Evolutionary conservation across 1,140 invertebrate genomes (phyloP).

Genomic region (Drosophila tristis): DNA sequence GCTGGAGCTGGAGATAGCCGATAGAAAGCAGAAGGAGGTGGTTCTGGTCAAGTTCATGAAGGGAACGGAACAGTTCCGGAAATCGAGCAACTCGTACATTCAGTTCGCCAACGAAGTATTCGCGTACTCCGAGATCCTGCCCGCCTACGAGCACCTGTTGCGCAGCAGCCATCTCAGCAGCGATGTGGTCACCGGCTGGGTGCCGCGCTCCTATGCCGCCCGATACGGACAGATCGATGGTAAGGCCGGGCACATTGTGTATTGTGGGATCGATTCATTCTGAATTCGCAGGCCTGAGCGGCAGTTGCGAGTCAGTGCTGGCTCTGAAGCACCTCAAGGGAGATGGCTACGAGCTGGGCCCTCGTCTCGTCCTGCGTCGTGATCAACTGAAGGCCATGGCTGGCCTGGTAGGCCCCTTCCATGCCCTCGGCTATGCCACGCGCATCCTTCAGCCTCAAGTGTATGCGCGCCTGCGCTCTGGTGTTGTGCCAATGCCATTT

Average conservation of each 20-base stretch:
- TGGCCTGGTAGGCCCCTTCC: conserved; percentile 60
- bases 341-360: conserved; percentile 65
- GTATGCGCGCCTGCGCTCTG: conserved; percentile 45
- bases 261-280: not conserved
- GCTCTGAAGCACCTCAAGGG: conserved; percentile 71
- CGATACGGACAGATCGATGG: conserved; percentile 64
- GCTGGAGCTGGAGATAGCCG: conserved; percentile 46
- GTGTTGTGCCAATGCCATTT: conserved; percentile 60
- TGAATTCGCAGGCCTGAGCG: conserved; percentile 37
- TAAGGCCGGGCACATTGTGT: not conserved
- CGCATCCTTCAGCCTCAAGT: conserved; percentile 57
- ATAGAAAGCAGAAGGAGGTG: conserved; percentile 37
- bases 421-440: conserved; percentile 71
- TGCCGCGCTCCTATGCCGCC: conserved; percentile 61
- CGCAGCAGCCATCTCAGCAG: conserved; percentile 49
- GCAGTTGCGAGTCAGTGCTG: conserved; percentile 59
- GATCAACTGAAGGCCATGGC: conserved; percentile 73
- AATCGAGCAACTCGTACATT: conserved; percentile 66
- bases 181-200: conserved; percentile 51
- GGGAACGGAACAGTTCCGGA: conserved; percentile 64
- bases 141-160: conserved; percentile 68
- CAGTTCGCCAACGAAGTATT: conserved; percentile 78
- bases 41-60: conserved; percentile 80
- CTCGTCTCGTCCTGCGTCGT: conserved; percentile 54
- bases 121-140: conserved; percentile 66